Evolutionary conservation across 2,113 vertebrate genomes (phyloP).

Genomic region (Choloepus hoffmanni): DNA sequence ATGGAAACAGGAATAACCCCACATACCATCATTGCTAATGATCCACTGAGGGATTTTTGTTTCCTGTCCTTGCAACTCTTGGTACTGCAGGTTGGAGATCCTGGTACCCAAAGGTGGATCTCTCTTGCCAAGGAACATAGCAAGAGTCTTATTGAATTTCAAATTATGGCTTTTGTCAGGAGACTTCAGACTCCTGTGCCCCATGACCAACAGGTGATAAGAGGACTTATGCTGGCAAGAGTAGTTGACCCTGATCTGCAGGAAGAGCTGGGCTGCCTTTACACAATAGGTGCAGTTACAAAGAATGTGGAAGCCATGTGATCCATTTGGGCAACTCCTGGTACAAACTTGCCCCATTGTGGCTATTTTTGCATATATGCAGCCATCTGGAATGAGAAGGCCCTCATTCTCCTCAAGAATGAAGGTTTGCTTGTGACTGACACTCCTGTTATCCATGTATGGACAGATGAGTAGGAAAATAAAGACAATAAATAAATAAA

Average conservation of each 20-base stretch:
- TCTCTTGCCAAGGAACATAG: background rate
- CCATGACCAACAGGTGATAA: background rate
- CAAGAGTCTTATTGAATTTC: background rate
- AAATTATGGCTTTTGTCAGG: background rate
- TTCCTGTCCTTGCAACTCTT: background rate
- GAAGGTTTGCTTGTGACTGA: too few species aligned
- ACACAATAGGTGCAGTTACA: background rate
- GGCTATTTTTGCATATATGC: background rate
- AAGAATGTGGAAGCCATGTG: background rate
- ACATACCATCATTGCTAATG: background rate
- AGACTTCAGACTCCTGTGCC: background rate
- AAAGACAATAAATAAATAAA: too few species aligned
- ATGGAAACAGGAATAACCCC: background rate
- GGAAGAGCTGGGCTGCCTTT: background rate
- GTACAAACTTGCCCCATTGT: background rate
- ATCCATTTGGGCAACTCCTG: background rate
- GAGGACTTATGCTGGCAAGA: background rate
- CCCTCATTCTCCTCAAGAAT: background rate
- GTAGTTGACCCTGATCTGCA: background rate
- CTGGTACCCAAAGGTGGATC: background rate
- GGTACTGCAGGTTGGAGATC: background rate
- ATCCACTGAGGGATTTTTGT: background rate
- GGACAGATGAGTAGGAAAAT: too few species aligned
- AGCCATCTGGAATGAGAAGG: background rate
- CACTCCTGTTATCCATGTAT: too few species aligned